Conservation (phyloP, 2,113 vertebrate species). For the Semnornis frantzii region DNA sequence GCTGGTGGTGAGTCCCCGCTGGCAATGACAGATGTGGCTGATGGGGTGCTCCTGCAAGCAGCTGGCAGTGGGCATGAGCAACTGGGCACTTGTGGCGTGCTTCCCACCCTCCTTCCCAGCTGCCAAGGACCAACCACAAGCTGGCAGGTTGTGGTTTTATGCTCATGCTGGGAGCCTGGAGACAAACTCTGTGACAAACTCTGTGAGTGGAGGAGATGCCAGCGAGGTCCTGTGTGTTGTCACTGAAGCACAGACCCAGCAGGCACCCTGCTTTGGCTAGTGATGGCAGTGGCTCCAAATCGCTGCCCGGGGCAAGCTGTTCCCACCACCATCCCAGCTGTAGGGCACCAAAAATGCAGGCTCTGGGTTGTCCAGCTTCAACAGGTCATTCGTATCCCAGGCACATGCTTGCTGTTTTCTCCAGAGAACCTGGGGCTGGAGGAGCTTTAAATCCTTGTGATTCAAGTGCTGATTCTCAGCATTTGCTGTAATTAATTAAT, state of each 20-base stretch:
- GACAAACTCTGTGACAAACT: neutral
- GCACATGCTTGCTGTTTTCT: accelerated
- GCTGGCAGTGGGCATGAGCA: neutral
- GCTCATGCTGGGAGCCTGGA: neutral
- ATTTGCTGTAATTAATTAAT: neutral
- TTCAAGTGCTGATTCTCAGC: neutral
- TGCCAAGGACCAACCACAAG: neutral
- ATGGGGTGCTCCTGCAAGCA: neutral
- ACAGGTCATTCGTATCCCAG: accelerated
- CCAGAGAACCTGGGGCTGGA: neutral
- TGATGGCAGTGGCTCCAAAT: neutral
- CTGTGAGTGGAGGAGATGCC: neutral
- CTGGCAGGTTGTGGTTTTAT: neutral
- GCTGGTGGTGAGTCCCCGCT: accelerated
- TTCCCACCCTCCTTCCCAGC: neutral
- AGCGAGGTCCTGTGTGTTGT: neutral
- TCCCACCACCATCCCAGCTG: neutral
- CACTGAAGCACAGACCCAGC: neutral
- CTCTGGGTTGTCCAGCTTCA: neutral
- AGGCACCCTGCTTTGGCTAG: neutral
- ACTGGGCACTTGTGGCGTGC: neutral
- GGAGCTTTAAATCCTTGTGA: neutral
- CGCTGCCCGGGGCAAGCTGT: neutral
- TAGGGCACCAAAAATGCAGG: neutral
- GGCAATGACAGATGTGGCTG: accelerated